Percentiles rank a stretch among this genome's conserved stretches.
phyloP scores from a whole-genome alignment of 2,888 invertebrate species.

The Eupithecia subfuscata region DNA sequence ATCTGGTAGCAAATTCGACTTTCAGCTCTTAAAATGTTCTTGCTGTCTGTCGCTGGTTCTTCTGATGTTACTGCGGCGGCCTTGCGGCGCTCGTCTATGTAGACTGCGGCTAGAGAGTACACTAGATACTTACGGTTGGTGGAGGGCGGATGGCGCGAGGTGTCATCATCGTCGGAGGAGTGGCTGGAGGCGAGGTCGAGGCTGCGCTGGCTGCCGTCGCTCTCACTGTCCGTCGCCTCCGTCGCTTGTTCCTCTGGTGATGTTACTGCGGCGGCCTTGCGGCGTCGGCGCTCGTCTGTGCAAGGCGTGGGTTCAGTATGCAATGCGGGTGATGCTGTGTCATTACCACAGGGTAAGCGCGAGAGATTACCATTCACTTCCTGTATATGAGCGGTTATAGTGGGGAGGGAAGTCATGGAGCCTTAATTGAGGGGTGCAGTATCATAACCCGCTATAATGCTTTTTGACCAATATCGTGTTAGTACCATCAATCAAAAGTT shows the following conservation, averaged over 20 bases:
- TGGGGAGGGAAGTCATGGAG: not conserved
- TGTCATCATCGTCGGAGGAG: conserved; percentile 95
- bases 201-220: conserved; percentile 91
- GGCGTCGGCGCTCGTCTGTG: conserved; percentile 66
- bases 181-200: conserved; percentile 97
- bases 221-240: conserved; percentile 91
- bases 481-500: too few species aligned
- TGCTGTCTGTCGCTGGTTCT: too few species aligned
- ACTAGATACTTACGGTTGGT: conserved; percentile 43
- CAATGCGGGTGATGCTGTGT: not conserved
- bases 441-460: too few species aligned
- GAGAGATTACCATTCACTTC: not conserved
- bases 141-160: conserved; percentile 65
- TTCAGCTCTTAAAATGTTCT: too few species aligned
- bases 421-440: too few species aligned
- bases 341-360: not conserved
- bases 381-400: not conserved
- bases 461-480: too few species aligned
- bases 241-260: conserved; percentile 64
- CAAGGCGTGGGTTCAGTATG: conserved; percentile 13
- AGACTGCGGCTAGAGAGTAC: too few species aligned
- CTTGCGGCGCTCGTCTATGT: too few species aligned
- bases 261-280: conserved; percentile 57
- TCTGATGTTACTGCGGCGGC: too few species aligned
- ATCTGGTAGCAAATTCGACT: too few species aligned